These are phyloP conservation scores for Oxycera nigricornis DNA, from an alignment of 2,888 invertebrate genomes.

Conservation along the genomic window DNA sequence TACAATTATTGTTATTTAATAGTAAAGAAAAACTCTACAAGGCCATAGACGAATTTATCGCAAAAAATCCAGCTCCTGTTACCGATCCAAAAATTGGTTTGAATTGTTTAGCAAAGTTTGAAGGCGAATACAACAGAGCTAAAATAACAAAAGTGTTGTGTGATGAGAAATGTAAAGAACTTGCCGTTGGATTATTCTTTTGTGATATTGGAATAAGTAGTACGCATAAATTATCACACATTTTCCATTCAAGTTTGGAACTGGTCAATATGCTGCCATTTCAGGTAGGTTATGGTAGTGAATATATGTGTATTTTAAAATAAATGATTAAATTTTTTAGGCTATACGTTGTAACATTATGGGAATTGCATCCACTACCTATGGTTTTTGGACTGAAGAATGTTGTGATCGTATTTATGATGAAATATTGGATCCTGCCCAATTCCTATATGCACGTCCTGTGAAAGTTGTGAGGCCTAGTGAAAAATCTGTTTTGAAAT, in stretches of 20 bases:
- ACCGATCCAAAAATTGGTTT: slow-evolving; percentile 40
- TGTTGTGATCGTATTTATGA: slow-evolving; percentile 44
- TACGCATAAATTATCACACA: slow-evolving; percentile 1
- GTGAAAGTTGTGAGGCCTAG: slow-evolving; percentile 10
- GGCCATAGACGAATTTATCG: slow-evolving; percentile 33
- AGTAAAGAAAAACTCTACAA: slow-evolving; percentile 41
- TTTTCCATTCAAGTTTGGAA: slow-evolving; percentile 16
- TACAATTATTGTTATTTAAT: no score
- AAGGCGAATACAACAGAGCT: slow-evolving; percentile 42
- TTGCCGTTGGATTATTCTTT: slow-evolving; percentile 42
- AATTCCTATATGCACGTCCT: slow-evolving; percentile 41
- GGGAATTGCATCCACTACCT: slow-evolving; percentile 41
- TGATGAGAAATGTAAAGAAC: slow-evolving; percentile 20
- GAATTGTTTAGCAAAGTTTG: slow-evolving; percentile 42
- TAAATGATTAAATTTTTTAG: slow-evolving; percentile 13
- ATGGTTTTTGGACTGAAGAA: slow-evolving; percentile 42
- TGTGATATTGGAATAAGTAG: slow-evolving; percentile 43
- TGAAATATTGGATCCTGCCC: slow-evolving; percentile 29
- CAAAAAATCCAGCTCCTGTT: background rate
- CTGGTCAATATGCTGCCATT: slow-evolving; percentile 41
- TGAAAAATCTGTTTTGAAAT: slow-evolving; percentile 27
- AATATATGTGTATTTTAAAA: background rate
- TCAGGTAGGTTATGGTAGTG: slow-evolving; percentile 39
- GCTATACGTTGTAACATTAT: slow-evolving; percentile 43
- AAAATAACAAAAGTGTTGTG: slow-evolving; percentile 44